Conservation (phyloP, 2,797 vertebrate species). For the Labroides dimidiatus region DNA sequence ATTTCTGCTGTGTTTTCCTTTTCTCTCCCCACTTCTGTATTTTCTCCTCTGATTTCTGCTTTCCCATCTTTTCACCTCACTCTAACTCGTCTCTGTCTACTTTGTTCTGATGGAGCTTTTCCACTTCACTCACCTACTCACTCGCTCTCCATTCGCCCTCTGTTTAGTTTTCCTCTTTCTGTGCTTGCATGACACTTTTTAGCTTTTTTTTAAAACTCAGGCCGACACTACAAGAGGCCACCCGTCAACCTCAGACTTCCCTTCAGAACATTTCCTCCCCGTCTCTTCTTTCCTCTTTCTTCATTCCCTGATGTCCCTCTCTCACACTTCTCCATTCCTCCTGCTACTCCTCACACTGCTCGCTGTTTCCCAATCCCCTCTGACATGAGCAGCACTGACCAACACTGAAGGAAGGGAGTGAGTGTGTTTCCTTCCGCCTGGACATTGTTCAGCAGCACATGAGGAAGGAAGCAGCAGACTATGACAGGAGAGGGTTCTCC, state of each 20-base stretch:
- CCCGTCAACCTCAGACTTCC: conserved; percentile 34
- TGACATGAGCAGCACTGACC: conserved; percentile 55
- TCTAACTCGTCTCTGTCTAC: background rate
- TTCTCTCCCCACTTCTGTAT: conserved; percentile 7
- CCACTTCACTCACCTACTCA: conserved; percentile 26
- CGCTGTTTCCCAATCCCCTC: conserved; percentile 63
- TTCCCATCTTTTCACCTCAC: conserved; percentile 37
- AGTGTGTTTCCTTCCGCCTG: conserved; percentile 41
- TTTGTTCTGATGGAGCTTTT: conserved; percentile 26
- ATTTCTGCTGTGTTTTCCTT: conserved; percentile 36
- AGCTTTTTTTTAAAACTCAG: conserved; percentile 41
- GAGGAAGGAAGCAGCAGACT: conserved; percentile 68
- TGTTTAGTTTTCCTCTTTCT: conserved; percentile 2
- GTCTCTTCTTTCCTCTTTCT: conserved; percentile 15
- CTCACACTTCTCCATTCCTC: conserved; percentile 36
- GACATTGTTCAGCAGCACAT: conserved; percentile 44
- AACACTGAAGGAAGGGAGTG: conserved; percentile 70
- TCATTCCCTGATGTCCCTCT: conserved; percentile 28
- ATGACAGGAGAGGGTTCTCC: conserved; percentile 45
- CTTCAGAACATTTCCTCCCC: conserved; percentile 47
- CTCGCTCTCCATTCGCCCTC: conserved; percentile 16
- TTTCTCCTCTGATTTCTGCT: conserved; percentile 27
- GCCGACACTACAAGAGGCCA: conserved; percentile 4
- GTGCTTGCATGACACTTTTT: conserved; percentile 37
- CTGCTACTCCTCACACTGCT: conserved; percentile 42